These are phyloP conservation scores for Cheilosia impressa DNA, from an alignment of 2,888 invertebrate genomes.

Conservation along the genomic window DNA sequence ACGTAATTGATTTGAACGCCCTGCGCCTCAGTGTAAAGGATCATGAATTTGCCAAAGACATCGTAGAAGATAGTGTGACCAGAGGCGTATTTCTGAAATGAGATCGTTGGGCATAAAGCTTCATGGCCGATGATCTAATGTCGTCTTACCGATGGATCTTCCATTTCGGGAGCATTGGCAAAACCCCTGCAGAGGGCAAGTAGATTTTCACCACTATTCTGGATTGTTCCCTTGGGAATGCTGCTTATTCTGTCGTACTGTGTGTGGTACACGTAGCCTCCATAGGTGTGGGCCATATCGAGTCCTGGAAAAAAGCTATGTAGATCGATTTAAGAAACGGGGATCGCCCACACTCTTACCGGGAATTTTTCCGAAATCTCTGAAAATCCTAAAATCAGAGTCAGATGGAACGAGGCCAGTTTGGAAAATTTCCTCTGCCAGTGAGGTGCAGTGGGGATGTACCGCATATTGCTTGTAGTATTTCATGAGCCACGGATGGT, in stretches of 20 bases:
- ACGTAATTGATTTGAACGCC: slow-evolving; percentile 83
- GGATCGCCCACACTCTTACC: slow-evolving; percentile 81
- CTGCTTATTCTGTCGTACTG: slow-evolving; percentile 87
- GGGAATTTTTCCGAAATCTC: slow-evolving; percentile 87
- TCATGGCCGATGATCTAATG: not conserved
- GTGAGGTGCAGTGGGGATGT: slow-evolving; percentile 86
- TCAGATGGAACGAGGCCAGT: slow-evolving; percentile 88
- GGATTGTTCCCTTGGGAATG: slow-evolving; percentile 88
- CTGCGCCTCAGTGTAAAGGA: slow-evolving; percentile 86
- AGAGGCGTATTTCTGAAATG: slow-evolving; percentile 81
- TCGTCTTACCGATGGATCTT: slow-evolving; percentile 79
- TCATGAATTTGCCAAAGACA: slow-evolving; percentile 87
- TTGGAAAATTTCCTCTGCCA: slow-evolving; percentile 87
- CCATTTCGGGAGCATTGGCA: slow-evolving; percentile 83
- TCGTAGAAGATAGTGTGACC: slow-evolving; percentile 88
- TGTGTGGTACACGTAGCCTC: slow-evolving; percentile 92
- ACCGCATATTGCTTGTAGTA: slow-evolving; percentile 84
- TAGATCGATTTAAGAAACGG: not conserved
- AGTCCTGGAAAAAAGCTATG: slow-evolving; percentile 84
- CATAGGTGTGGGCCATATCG: slow-evolving; percentile 90
- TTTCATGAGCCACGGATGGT: slow-evolving; percentile 87
- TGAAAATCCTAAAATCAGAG: slow-evolving; percentile 88
- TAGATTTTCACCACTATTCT: slow-evolving; percentile 90
- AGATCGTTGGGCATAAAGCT: not conserved
- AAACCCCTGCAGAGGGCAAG: slow-evolving; percentile 85